Evolutionary conservation across 2,113 vertebrate genomes (phyloP).

Genomic region (Malurus alboscapulatus): DNA sequence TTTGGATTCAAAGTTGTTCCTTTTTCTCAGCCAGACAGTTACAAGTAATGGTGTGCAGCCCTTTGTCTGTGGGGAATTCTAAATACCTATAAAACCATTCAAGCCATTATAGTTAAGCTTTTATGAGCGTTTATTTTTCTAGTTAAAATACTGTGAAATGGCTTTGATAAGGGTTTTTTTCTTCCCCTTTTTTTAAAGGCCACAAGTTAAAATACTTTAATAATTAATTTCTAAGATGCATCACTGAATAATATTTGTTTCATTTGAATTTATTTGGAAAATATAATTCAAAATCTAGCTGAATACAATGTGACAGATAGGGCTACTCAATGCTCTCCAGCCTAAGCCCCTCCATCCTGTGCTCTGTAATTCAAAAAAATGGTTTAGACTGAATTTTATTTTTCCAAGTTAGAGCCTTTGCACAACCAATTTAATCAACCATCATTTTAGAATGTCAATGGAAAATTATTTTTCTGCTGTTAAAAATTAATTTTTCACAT

Average conservation of each 20-base stretch:
- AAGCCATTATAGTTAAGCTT: not conserved
- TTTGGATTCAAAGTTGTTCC: not conserved
- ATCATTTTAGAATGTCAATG: not conserved
- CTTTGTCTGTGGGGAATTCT: not conserved
- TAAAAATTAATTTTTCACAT: not conserved
- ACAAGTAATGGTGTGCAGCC: not conserved
- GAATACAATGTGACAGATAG: not conserved
- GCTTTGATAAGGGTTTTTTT: not conserved
- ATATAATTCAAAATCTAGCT: not conserved
- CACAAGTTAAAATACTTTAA: not conserved
- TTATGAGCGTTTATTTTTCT: not conserved
- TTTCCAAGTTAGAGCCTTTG: not conserved
- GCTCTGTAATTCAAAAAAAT: not conserved
- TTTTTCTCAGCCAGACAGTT: constrained; percentile 8
- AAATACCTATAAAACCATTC: not conserved
- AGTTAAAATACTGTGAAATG: not conserved
- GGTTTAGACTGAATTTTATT: not conserved
- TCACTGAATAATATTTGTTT: not conserved
- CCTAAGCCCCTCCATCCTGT: not conserved
- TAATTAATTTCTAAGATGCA: not conserved
- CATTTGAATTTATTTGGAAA: not conserved
- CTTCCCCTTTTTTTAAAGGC: fast-evolving
- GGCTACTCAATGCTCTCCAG: not conserved
- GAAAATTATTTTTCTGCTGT: not conserved
- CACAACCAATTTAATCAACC: not conserved